phyloP scores from a whole-genome alignment of 64 coral and sea anemone genomes.

The Hydrozoanthus tunicans region DNA sequence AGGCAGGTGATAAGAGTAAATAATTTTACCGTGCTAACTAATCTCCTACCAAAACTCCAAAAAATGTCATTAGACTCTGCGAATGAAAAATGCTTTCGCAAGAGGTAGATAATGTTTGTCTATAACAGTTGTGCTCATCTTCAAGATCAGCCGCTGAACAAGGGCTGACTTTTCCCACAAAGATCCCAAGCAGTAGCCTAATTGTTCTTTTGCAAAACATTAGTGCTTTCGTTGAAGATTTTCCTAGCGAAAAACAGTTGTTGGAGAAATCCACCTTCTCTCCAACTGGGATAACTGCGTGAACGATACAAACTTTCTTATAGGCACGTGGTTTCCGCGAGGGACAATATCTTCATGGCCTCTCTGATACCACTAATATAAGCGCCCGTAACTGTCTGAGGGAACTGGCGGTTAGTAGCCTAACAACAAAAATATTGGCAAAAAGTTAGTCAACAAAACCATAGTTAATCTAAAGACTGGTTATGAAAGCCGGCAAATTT shows the following conservation, averaged over 20 bases:
- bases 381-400: conserved; percentile 96
- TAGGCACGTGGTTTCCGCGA: neutral
- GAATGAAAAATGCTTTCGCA: no score
- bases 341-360: conserved; percentile 84
- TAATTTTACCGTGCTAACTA: no score
- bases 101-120: no score
- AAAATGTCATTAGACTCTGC: no score
- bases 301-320: neutral
- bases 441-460: neutral
- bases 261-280: neutral
- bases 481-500: no score
- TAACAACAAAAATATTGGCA: conserved; percentile 13
- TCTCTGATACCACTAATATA: conserved; percentile 94
- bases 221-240: neutral
- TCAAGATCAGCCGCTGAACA: no score
- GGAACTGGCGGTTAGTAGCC: conserved; percentile 98
- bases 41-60: no score
- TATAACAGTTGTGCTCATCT: no score
- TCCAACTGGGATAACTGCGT: neutral
- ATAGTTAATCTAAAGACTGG: neutral
- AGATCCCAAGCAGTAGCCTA: no score
- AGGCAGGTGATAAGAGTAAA: no score
- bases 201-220: neutral
- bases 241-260: neutral
- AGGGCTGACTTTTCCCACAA: no score